Base-by-base conservation (phyloP, 2,113 vertebrate genomes). In the Corythoichthys intestinalis region DNA sequence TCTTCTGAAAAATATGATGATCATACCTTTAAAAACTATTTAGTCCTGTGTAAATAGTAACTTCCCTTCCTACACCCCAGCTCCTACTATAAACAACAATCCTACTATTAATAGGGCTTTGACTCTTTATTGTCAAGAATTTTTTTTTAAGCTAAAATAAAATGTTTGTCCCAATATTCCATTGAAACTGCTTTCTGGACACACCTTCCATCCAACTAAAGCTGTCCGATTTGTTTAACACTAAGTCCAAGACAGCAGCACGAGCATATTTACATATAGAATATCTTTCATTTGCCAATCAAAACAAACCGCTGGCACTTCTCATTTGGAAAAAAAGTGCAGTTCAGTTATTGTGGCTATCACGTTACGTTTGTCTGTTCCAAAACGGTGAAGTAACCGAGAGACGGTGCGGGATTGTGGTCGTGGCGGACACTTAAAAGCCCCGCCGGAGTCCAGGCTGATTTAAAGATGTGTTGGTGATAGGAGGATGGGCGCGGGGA, bases 351-450 rank as follows among this genome's bases (percentile, higher is more conserved):
- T 69, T 90, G 86, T 89, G 90, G 82, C 90, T 91, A 91, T 91
- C 85, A 65, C 57, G 59, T 91, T 88, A 79, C 80, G 2, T 37
- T 54, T 2, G 69, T 72, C 69, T 76, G 70, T 84, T 83, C 86
- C 86, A 84, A 75, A 46, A 79, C 78, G 86, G 83, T 87, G 85
- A 84, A 88, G 88, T 90, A 84, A 90, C 90, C 90, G 86, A 11
- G 80, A 78, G 85, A 67, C 81, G 85, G 82, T 91, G 90, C 90
- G 86, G 84, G 85, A 87, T 87, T 92, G 88, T 90, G 86, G 88
- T 90, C 75, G 69, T 69, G 61, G 9, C 76, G 78, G 70, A 67
- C 4, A 67, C 78, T 76, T 83, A 80, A 84, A 85, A 75, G 56
- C 56, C 44, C 66, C 80, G 81, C 76, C 79, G 85, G 85, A 88